Percentiles rank a stretch among this genome's conserved stretches.
phyloP scores from a whole-genome alignment of 2,888 invertebrate genomes.

The Cryptophagus acutangulus region DNA sequence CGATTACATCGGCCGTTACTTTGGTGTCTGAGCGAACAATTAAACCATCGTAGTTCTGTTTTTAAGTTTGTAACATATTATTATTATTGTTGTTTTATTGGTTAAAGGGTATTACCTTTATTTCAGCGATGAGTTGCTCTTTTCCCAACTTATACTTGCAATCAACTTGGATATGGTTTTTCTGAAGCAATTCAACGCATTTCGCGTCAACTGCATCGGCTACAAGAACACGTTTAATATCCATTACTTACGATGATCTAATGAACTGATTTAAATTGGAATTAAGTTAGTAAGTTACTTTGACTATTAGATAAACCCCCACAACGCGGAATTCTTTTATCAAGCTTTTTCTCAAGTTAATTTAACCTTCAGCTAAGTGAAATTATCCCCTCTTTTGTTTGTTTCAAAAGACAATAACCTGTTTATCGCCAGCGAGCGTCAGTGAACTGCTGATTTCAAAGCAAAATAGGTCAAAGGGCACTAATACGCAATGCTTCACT shows the following conservation, averaged over 20 bases:
- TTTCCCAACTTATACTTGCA: slow-evolving; percentile 73
- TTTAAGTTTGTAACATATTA: slow-evolving; percentile 24
- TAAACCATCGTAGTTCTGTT: slow-evolving; percentile 87
- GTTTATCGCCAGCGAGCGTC: slow-evolving; percentile 10
- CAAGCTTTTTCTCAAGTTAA: too few relatives aligned
- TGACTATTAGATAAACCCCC: too few relatives aligned
- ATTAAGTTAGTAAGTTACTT: too few relatives aligned
- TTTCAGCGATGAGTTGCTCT: slow-evolving; percentile 75
- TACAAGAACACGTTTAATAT: slow-evolving; percentile 77
- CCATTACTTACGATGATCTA: slow-evolving; percentile 40
- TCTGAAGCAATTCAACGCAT: slow-evolving; percentile 74
- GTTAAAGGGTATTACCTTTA: slow-evolving; percentile 63
- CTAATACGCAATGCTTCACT: too few relatives aligned
- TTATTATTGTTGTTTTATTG: neutral
- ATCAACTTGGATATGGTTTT: slow-evolving; percentile 73
- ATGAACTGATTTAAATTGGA: neutral
- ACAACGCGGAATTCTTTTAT: slow-evolving; percentile 8
- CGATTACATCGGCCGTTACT: slow-evolving; percentile 82
- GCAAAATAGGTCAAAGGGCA: too few relatives aligned
- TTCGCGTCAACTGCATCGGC: slow-evolving; percentile 88
- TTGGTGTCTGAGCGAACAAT: slow-evolving; percentile 94
- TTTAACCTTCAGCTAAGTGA: slow-evolving; percentile 21
- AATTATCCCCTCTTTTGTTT: slow-evolving; percentile 23
- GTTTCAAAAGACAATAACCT: slow-evolving; percentile 20
- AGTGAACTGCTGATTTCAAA: too few relatives aligned